Conservation (phyloP, 2,888 invertebrate genomes). For the Myopa tessellatipennis region DNA sequence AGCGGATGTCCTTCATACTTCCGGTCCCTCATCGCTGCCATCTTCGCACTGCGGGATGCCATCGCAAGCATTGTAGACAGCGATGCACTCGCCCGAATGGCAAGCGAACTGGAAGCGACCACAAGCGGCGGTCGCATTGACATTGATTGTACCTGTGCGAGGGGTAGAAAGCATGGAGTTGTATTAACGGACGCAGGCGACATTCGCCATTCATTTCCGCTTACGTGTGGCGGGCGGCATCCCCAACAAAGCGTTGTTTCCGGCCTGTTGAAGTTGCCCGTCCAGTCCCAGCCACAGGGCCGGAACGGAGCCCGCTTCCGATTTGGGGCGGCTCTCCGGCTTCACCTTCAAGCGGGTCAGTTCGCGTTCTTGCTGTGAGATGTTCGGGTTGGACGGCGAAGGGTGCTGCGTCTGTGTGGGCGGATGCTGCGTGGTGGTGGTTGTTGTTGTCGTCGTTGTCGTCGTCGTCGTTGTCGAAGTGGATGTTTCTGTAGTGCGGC, state of each 20-base stretch:
- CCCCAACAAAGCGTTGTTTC: conserved; percentile 25
- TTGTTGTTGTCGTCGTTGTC: conserved; percentile 16
- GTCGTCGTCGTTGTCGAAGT: conserved; percentile 44
- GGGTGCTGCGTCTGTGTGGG: background rate
- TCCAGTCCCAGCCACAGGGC: background rate
- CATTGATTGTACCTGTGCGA: conserved; percentile 28
- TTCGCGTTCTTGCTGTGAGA: conserved; percentile 68
- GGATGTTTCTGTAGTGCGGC: conserved; percentile 53
- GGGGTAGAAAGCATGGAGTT: background rate
- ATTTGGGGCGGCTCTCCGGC: conserved; percentile 58
- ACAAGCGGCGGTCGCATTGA: conserved; percentile 68
- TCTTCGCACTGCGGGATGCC: conserved; percentile 93
- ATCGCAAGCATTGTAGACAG: conserved; percentile 94
- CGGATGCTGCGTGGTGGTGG: conserved; percentile 7
- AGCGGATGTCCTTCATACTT: conserved; percentile 59
- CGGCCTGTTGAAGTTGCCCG: background rate
- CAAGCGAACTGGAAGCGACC: conserved; percentile 91
- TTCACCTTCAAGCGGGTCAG: conserved; percentile 66
- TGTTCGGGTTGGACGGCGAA: conserved; percentile 46
- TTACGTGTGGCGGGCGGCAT: conserved; percentile 16
- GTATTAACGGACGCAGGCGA: conserved; percentile 38
- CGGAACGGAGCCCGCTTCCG: background rate
- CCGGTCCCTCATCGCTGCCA: conserved; percentile 90
- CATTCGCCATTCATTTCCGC: conserved; percentile 38
- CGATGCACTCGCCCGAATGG: conserved; percentile 90